Evolutionary conservation across 2,888 invertebrate genomes (phyloP).

Genomic region (Argyresthia goedartella): DNA sequence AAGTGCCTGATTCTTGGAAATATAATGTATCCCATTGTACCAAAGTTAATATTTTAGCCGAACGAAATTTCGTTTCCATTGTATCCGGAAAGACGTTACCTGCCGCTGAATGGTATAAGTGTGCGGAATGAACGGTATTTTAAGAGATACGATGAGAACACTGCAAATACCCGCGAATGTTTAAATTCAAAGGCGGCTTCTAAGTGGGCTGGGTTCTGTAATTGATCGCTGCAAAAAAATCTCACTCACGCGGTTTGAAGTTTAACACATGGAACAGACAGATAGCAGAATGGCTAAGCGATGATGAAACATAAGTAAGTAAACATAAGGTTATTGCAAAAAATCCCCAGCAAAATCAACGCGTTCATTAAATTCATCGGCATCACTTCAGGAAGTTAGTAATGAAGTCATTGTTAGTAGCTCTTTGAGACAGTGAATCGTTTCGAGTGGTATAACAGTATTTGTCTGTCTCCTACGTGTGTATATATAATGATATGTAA

Average conservation of each 20-base stretch:
- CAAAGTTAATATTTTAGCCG: constrained; percentile 66
- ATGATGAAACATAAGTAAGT: background rate
- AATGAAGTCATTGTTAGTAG: background rate
- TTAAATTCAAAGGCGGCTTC: constrained; percentile 29
- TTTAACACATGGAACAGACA: background rate
- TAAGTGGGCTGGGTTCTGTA: constrained; percentile 47
- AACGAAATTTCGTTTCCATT: constrained; percentile 57
- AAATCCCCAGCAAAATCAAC: background rate
- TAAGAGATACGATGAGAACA: constrained; percentile 36
- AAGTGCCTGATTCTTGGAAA: constrained; percentile 62
- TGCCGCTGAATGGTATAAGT: constrained; percentile 42
- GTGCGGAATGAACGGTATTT: constrained; percentile 52
- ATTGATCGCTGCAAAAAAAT: constrained; percentile 41
- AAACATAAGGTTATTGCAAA: too few relatives aligned
- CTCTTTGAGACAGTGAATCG: constrained; percentile 21
- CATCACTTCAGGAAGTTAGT: background rate
- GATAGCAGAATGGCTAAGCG: background rate
- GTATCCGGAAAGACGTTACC: constrained; percentile 47
- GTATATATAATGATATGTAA: constrained; percentile 9
- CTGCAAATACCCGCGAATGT: constrained; percentile 36
- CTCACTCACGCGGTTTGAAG: background rate
- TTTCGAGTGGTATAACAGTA: constrained; percentile 46
- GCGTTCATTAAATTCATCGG: background rate
- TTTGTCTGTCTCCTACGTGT: too few relatives aligned
- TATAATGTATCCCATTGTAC: constrained; percentile 62